Base-by-base conservation (phyloP, 2,888 invertebrate genomes). In the Eupithecia tripunctaria region DNA sequence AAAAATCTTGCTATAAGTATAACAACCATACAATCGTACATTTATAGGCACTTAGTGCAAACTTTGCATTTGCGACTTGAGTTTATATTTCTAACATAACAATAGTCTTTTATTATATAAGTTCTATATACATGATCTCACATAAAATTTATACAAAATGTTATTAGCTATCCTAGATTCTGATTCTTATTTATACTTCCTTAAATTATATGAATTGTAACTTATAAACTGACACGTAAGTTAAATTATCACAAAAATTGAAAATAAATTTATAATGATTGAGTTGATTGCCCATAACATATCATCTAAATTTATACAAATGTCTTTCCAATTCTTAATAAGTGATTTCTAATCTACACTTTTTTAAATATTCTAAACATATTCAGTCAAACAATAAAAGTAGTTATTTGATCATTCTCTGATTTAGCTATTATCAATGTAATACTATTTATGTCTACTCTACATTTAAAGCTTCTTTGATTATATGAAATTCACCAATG, bases 391-490 rank as follows among this genome's bases (percentile, higher is more conserved):
- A 81, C 82, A 78, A 82, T 80, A 80, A 79, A 81, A n/a, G 36
- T 63, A 63, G 62, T 29, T n/a, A 63, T 83, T 83, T 83, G 82
- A 76, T 81, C 85, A 84, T 75, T 59, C 72, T 83, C 82, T 84
- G 81, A 83, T 84, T 83, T 74, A 79, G 81, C 80, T 83, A 81
- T 81, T 83, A 81, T 70, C 71, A 72, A 72, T 18, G 36, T 36
- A 36, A 32, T 74, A 71, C 68, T 72, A 74, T 80, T 82, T 56
- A 56, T 80, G 80, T 80, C 81, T 86, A 86, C 82, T 83, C 87
- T 88, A 90, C 71, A 87, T 85, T 93, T 93, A 93, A 93, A 93
- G 93, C 93, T 93, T 90, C 88, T 88, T 92, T 89, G 86, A 86
- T 87, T 91, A 86, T 21, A 38, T 63, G 62, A 63, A 38, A 32